Base-by-base conservation (phyloP, 2,888 invertebrate genomes). In the Harmothoe impar region DNA sequence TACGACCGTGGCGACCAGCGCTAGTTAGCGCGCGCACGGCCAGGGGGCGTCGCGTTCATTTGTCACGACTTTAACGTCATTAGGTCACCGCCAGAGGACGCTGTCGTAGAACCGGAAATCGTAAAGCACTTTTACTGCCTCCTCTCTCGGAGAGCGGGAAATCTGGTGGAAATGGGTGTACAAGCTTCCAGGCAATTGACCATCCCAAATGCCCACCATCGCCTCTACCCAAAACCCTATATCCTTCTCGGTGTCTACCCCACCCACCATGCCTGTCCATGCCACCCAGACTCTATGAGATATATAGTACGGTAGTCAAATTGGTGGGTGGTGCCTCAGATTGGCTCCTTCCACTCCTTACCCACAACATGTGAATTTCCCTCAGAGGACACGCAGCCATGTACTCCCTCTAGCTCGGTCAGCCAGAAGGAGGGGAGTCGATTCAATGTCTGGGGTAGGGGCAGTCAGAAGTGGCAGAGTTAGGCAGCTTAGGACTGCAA, bases 121-220 rank as follows among this genome's bases (percentile, higher is more conserved):
- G 56, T 86, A 86, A 86, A 86, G 86, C 52, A 86, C 86, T 56
- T 86, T 86, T 86, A 86, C 86, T 54, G 56, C 86, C 86, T 52
- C 86, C 86, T 56, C 29, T 25, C 29, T 29, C 25, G 29, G 86
- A 86, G 86, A 52, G 86, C 52, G 86, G 86, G 86, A 86, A 86
- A 86, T 86, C 86, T 86, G 52, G 86, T 52, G 86, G 86, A 86
- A 86, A 86, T 86, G 86, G 33, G 86, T 86, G 86, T 52, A 86
- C 86, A 56, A 56, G 86, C 52, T 86, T 86, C 86, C 86, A 56
- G 86, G 86, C 86, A 54, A 86, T 86, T 86, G 52, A 81, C 81
- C 81, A 81, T 1, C 81, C 81, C 20, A 0, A 17, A 35, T 43
- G 7, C 81, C 43, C 81, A 33, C 43, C 20, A 12, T 72, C 31